These are phyloP conservation scores for Venusia cambrica DNA, from an alignment of 2,888 invertebrate genomes.

Conservation along the genomic window DNA sequence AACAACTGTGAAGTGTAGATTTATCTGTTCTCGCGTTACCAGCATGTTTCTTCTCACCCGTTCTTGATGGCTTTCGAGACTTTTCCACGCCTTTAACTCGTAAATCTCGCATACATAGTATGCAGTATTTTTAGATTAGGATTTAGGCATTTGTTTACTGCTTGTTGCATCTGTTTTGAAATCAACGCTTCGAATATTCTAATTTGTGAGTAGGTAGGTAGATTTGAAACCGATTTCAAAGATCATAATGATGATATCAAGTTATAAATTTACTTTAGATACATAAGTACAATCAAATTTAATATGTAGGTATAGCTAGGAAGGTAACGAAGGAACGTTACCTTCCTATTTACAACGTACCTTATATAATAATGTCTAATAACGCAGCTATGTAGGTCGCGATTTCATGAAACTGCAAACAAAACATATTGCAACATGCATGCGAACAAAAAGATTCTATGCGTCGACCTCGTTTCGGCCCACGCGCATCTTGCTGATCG, in stretches of 20 bases:
- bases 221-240: too few relatives aligned
- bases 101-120: conserved; percentile 22
- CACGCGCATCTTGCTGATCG: conserved; percentile 55
- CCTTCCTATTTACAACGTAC: too few relatives aligned
- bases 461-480: conserved; percentile 62
- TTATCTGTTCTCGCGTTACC: conserved; percentile 9
- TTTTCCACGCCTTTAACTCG: conserved; percentile 29
- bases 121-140: conserved; percentile 21
- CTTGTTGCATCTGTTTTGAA: too few relatives aligned
- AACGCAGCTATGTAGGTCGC: conserved; percentile 37
- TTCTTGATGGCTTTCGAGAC: conserved; percentile 24
- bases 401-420: conserved; percentile 44
- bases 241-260: too few relatives aligned
- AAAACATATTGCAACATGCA: conserved; percentile 63
- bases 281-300: too few relatives aligned
- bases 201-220: too few relatives aligned
- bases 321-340: too few relatives aligned
- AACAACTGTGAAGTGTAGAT: too few relatives aligned
- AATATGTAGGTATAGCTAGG: too few relatives aligned
- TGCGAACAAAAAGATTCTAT: conserved; percentile 50
- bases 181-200: too few relatives aligned
- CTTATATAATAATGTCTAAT: too few relatives aligned
- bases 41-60: conserved; percentile 8
- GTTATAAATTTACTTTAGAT: too few relatives aligned
- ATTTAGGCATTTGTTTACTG: conserved; percentile 9